Evolutionary conservation across 2,113 vertebrate genomes (phyloP), one percentile per base, ranked within the genome.

Genomic region (Malurus alboscapulatus): DNA sequence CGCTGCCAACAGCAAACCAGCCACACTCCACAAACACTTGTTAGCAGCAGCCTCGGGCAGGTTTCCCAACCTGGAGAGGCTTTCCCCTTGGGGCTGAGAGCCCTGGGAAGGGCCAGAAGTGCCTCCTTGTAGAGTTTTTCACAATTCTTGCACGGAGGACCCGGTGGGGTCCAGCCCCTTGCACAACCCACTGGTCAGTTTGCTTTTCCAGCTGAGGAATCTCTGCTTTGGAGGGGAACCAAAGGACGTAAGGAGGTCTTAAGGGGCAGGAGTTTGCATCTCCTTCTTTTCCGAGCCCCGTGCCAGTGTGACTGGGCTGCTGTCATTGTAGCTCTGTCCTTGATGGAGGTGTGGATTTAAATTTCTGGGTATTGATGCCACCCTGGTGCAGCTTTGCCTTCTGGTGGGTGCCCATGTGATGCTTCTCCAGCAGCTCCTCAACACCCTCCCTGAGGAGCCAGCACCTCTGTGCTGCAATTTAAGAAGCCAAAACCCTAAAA

Each of bases 271-370:
- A 7, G 32, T 42, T 38, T 7, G 4, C 20, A 22, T 79, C 21
- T 45, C 14, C 40, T 8, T 24, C 67, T 48, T 76, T 59, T 10
- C 22, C 53, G 27, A 54, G 26, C 4, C 25, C 48, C 0, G 1
- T 19, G 22, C n/a, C 11, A 32, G 30, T 0, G 9, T 4, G 25
- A 25, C 2, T 4, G 38, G 34, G 50, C 58, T 63, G 47, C 66
- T 6, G 8, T 26, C 1, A 0, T 2, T 5, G 26, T 29, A 7
- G 0, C 34, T 25, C 10, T 44, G 40, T 22, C 74, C 74, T 32
- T 9, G 24, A 7, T 0, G 3, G 30, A 7, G 0, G 1, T 14
- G n/a, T 3, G 26, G 44, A 17, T 59, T 69, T 25, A 17, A 27
- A 14, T 17, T 6, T 1, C 24, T 63, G 66, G n/a, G 17, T 27